A percentile compares a stretch with the other conserved stretches of the same genome.
Conservation (phyloP, 2,888 invertebrate genomes). For the Diadegma fenestrale region DNA sequence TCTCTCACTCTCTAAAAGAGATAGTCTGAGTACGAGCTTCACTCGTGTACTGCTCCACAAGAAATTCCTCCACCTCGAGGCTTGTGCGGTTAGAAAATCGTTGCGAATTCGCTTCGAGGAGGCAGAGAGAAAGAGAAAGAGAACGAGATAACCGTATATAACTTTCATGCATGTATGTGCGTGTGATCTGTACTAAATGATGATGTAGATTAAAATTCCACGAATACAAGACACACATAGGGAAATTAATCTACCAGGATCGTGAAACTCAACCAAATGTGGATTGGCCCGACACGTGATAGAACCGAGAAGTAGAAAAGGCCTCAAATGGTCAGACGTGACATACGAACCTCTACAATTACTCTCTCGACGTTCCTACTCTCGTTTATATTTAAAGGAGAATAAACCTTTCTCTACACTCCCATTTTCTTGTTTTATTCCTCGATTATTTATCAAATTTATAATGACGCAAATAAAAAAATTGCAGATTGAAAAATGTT, state of each 20-base stretch:
- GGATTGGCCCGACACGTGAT: background rate
- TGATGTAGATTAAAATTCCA: slow-evolving; percentile 66
- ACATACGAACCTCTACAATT: background rate
- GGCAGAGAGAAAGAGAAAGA: slow-evolving; percentile 14
- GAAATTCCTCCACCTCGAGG: slow-evolving; percentile 67
- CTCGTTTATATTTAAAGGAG: background rate
- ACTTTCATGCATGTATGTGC: slow-evolving; percentile 27
- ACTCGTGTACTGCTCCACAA: slow-evolving; percentile 49
- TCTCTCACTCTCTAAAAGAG: slow-evolving; percentile 40
- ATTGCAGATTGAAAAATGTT: too few relatives aligned
- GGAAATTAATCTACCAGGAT: slow-evolving; percentile 52
- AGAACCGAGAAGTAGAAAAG: slow-evolving; percentile 52
- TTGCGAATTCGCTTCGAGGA: slow-evolving; percentile 58
- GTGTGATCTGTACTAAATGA: slow-evolving; percentile 57
- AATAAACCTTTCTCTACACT: background rate
- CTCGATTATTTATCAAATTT: too few relatives aligned
- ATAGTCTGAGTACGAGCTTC: slow-evolving; percentile 55
- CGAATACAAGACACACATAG: slow-evolving; percentile 47
- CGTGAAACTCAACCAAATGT: slow-evolving; percentile 28
- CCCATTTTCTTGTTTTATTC: too few relatives aligned
- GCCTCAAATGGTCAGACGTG: slow-evolving; percentile 43
- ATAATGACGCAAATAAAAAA: too few relatives aligned
- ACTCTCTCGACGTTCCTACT: background rate
- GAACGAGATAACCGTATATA: slow-evolving; percentile 45
- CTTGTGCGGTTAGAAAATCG: slow-evolving; percentile 64